phyloP scores from a whole-genome alignment of 2,113 vertebrate genomes.

The Okapia johnstoni region DNA sequence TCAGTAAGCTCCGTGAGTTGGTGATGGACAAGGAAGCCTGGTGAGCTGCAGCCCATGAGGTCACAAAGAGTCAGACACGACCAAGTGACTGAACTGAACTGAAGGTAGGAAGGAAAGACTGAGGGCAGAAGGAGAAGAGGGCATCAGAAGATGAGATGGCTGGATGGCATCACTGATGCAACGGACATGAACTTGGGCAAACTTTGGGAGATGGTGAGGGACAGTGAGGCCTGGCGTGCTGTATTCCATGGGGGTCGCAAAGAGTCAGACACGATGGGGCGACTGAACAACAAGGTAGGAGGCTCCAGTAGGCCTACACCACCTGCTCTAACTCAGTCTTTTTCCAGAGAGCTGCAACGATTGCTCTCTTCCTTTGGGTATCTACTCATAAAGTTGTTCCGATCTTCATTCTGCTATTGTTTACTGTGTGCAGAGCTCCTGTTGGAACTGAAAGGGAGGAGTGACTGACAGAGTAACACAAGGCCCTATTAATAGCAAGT shows the following conservation, averaged over 20 bases:
- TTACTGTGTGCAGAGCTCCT: neutral
- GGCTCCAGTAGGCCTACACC: neutral
- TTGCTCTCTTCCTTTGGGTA: neutral
- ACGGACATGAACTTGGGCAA: neutral
- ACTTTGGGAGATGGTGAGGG: neutral
- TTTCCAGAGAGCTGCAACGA: neutral
- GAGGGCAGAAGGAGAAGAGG: neutral
- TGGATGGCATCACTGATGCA: neutral
- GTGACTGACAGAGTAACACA: neutral
- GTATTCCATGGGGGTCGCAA: neutral
- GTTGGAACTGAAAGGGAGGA: neutral
- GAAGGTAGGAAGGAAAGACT: neutral
- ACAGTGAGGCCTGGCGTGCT: neutral
- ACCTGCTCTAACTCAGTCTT: neutral
- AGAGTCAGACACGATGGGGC: fast-evolving
- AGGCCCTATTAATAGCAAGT: neutral
- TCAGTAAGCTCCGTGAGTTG: neutral
- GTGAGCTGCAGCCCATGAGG: neutral
- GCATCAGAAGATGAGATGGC: neutral
- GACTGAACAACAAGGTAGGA: neutral
- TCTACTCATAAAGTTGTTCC: neutral
- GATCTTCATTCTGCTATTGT: neutral
- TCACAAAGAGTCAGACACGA: neutral
- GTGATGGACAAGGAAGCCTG: neutral
- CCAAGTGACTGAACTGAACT: neutral